Evolutionary conservation across 2,888 invertebrate species (phyloP).

Genomic region (Drosophila aldrichi): DNA sequence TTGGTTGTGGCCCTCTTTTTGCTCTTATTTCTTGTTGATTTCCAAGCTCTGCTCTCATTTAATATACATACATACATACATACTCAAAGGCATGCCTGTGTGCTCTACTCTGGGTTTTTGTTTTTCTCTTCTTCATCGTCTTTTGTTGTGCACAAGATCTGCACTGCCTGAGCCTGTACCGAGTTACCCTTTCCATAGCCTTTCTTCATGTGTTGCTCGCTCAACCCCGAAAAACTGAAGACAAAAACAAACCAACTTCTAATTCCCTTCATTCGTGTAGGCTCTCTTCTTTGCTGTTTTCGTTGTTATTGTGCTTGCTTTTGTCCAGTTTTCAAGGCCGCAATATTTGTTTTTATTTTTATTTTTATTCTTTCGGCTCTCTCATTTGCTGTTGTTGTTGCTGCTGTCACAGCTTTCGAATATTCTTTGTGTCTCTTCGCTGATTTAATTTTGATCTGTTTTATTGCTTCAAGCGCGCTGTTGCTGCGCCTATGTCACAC

Average conservation of each 20-base stretch:
- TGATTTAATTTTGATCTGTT: constrained; percentile 44
- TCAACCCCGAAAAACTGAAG: constrained; percentile 37
- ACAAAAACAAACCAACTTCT: constrained; percentile 30
- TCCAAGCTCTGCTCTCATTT: constrained; percentile 36
- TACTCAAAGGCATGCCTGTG: neutral
- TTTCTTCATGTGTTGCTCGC: constrained; percentile 26
- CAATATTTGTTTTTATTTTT: constrained; percentile 60
- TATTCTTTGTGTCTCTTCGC: constrained; percentile 15
- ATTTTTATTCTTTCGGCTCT: constrained; percentile 43
- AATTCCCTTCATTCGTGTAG: constrained; percentile 46
- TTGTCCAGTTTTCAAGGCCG: constrained; percentile 71
- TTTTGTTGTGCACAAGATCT: constrained; percentile 28
- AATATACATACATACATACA: neutral
- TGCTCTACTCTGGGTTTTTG: neutral
- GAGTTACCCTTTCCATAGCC: constrained; percentile 33
- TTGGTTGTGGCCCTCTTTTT: constrained; percentile 38
- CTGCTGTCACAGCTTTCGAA: constrained; percentile 14
- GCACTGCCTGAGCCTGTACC: constrained; percentile 37
- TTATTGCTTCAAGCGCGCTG: neutral
- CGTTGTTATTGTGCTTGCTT: constrained; percentile 30
- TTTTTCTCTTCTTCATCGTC: neutral
- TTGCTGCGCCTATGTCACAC: constrained; percentile 15
- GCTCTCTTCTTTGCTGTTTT: constrained; percentile 36
- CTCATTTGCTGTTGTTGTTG: constrained; percentile 16
- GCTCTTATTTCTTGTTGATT: constrained; percentile 53